Evolutionary conservation across 2,113 vertebrate species (phyloP), one percentile per base, ranked within the genome.

Genomic region (Monopterus albus): DNA sequence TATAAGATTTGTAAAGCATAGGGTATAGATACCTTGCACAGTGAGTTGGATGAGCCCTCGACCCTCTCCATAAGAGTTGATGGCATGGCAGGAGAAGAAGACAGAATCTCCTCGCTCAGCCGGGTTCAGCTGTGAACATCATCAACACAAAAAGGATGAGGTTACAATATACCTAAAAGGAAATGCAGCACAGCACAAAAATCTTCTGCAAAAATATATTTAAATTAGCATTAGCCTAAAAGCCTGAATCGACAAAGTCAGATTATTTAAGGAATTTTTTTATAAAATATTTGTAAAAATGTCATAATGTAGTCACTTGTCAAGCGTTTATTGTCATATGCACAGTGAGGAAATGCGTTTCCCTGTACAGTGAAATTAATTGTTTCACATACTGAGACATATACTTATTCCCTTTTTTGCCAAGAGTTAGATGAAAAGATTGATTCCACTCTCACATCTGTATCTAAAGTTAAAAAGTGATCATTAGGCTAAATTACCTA

Each of bases 51-150:
- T 99, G 83, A 99, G 92, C n/a, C 98, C 98, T 66, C 98, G 90
- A 76, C 98, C 96, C 72, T 99, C 98, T 43, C 98, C 98, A 0
- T 98, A 99, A 0, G 98, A 99, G 90, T 99, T 99, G 88, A 99
- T 99, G 64, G 98, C 98, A 0, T 99, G 98, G 72, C 98, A 99
- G 75, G 97, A 98, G 92, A 99, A 99, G 93, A 99, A 99, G 76
- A 98, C 97, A 0, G 98, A 99, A 87, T 99, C 98, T 67, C 98
- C 97, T 0, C 98, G 95, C 81, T 98, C 98, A 0, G 98, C 97
- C 1, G 97, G 98, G 71, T 97, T 97, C 73, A 99, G 93, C 98
- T 99, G 64, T 1, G 31, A 76, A 12, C 50, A 74, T 29, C 31
- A 55, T 29, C 31, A 55, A 53, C 18, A 75, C 31, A 65, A 53